These are phyloP conservation scores for Origma solitaria DNA, from an alignment of 2,113 vertebrate species.

Conservation along the genomic window DNA sequence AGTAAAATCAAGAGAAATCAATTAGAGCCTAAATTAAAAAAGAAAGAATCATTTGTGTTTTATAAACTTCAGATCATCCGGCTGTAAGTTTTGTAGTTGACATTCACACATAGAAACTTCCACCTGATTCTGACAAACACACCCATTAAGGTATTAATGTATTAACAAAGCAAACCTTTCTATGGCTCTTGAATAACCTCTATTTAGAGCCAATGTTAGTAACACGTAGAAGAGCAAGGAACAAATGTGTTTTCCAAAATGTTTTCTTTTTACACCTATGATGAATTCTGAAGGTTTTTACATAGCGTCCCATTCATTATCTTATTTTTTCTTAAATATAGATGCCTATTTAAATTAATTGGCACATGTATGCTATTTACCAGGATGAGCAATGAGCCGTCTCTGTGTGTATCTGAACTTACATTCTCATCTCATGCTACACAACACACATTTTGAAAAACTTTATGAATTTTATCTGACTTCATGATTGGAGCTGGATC, in stretches of 20 bases:
- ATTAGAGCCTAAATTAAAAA: not conserved
- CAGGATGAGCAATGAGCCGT: not conserved
- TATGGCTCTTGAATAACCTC: not conserved
- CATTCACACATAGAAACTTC: not conserved
- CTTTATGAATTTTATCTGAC: not conserved
- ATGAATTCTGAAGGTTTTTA: not conserved
- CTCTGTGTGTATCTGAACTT: not conserved
- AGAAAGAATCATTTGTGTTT: not conserved
- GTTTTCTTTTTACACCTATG: not conserved
- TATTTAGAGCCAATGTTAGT: not conserved
- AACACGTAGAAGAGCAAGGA: not conserved
- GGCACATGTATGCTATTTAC: not conserved
- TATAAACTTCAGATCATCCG: not conserved
- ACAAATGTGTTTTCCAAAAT: not conserved
- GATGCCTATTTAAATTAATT: not conserved
- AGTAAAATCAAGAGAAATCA: not conserved
- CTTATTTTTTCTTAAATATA: not conserved
- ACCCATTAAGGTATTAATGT: not conserved
- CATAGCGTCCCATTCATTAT: not conserved
- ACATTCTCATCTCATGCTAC: not conserved
- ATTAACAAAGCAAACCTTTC: not conserved
- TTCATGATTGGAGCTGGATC: not conserved
- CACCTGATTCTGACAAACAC: not conserved
- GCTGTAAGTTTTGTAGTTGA: not conserved
- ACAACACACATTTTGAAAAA: not conserved